Evolutionary conservation across 2,888 invertebrate species (phyloP).

Genomic region (Perizoma flavofasciatum): DNA sequence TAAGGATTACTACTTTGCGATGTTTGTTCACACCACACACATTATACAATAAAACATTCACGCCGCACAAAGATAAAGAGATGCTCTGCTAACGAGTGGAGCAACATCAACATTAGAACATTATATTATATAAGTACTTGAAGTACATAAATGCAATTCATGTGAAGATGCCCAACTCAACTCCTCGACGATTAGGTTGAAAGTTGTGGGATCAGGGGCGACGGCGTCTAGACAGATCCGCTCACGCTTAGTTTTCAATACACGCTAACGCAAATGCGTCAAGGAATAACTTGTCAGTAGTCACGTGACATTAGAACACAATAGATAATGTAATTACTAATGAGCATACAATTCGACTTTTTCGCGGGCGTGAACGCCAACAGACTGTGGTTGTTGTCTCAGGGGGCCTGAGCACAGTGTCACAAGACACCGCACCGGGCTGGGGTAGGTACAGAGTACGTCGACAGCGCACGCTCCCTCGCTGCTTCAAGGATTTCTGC

Average conservation of each 20-base stretch:
- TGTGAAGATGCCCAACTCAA: slow-evolving; percentile 3
- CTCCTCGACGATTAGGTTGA: neutral
- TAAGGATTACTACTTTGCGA: too few relatives aligned
- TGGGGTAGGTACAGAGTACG: neutral
- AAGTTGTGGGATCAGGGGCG: neutral
- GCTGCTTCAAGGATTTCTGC: slow-evolving; percentile 14
- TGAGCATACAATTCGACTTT: too few relatives aligned
- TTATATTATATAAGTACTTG: too few relatives aligned
- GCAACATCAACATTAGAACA: slow-evolving; percentile 12
- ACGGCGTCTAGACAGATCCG: too few relatives aligned
- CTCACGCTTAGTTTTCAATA: too few relatives aligned
- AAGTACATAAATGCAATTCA: slow-evolving; percentile 11
- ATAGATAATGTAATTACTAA: too few relatives aligned
- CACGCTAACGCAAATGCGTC: too few relatives aligned
- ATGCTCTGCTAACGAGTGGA: neutral
- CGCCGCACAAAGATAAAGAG: neutral
- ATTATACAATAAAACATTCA: neutral
- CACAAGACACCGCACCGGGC: slow-evolving; percentile 11
- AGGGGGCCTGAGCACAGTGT: slow-evolving; percentile 1
- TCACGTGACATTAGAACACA: too few relatives aligned
- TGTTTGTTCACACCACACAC: too few relatives aligned
- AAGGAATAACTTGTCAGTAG: too few relatives aligned
- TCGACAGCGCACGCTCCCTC: slow-evolving; percentile 13
- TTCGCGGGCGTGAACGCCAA: too few relatives aligned
- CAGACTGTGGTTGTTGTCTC: too few relatives aligned